These are phyloP conservation scores for Panthera tigris DNA, from an alignment of 2,113 vertebrate genomes.

Conservation along the genomic window DNA sequence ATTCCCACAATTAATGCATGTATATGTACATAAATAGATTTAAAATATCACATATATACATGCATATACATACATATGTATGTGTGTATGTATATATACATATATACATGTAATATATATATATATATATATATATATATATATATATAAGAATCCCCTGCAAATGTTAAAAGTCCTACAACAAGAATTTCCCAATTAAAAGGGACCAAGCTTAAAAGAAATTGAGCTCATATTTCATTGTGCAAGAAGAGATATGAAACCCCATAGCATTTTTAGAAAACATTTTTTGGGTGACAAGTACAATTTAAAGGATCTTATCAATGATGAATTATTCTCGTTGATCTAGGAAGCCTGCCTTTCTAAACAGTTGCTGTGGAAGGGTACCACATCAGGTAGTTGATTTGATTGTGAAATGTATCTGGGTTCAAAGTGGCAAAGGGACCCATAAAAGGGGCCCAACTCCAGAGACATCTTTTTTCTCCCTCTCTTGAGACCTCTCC, in stretches of 20 bases:
- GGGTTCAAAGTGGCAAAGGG: not conserved
- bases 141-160: not conserved
- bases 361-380: not conserved
- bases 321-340: not conserved
- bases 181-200: slow-evolving; percentile 46
- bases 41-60: not conserved
- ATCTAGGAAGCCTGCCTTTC: slow-evolving; percentile 30
- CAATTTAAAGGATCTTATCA: slow-evolving; percentile 12
- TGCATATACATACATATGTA: not conserved
- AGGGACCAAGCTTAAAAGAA: slow-evolving; percentile 19
- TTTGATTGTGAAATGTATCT: not conserved
- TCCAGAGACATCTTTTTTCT: not conserved
- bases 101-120: not conserved
- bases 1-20: not conserved
- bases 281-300: not conserved
- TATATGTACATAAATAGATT: not conserved
- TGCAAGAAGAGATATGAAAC: slow-evolving; percentile 35
- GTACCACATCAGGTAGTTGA: not conserved
- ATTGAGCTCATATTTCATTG: slow-evolving; percentile 21
- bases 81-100: not conserved
- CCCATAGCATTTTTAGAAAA: not conserved
- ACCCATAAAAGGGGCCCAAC: not conserved
- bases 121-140: not conserved
- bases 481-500: not conserved
- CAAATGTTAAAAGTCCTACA: not conserved